These are phyloP conservation scores for Andrena bucephala DNA, from an alignment of 2,888 invertebrate genomes.

Conservation along the genomic window DNA sequence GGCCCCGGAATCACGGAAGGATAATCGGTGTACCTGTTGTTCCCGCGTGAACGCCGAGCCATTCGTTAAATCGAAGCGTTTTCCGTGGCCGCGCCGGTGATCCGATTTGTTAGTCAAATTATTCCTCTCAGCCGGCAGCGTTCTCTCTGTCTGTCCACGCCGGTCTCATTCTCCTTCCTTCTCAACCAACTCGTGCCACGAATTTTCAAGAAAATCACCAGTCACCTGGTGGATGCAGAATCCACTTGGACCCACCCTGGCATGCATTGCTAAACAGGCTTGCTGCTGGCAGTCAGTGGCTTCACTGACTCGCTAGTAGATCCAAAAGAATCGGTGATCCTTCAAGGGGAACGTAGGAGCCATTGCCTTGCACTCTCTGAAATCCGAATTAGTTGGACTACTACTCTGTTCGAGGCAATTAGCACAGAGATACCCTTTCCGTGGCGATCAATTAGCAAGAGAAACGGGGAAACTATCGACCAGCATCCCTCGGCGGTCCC, in stretches of 20 bases:
- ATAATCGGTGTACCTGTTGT: constrained; percentile 62
- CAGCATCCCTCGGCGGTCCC: background rate
- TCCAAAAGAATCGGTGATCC: too few species aligned
- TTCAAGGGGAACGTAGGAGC: too few species aligned
- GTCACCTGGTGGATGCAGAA: background rate
- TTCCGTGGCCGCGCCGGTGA: constrained; percentile 33
- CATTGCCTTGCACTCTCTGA: background rate
- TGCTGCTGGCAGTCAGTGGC: background rate
- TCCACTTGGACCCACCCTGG: background rate
- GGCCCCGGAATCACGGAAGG: constrained; percentile 49
- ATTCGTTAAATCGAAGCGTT: constrained; percentile 56
- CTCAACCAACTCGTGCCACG: background rate
- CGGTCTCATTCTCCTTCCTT: background rate
- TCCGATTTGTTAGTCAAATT: constrained; percentile 60
- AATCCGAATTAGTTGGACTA: background rate
- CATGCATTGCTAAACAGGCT: background rate
- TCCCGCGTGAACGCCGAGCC: constrained; percentile 43
- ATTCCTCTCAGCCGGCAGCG: constrained; percentile 23
- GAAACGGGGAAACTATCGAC: background rate
- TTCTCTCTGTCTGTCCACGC: background rate
- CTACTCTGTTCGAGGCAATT: background rate
- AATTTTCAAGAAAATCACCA: background rate
- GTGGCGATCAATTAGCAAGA: background rate
- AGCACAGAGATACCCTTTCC: background rate
- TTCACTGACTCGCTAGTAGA: background rate